Evolutionary conservation across 2,797 vertebrate species (phyloP), one percentile per base, ranked within the genome.

Genomic region (Ctenosaura bakeri): DNA sequence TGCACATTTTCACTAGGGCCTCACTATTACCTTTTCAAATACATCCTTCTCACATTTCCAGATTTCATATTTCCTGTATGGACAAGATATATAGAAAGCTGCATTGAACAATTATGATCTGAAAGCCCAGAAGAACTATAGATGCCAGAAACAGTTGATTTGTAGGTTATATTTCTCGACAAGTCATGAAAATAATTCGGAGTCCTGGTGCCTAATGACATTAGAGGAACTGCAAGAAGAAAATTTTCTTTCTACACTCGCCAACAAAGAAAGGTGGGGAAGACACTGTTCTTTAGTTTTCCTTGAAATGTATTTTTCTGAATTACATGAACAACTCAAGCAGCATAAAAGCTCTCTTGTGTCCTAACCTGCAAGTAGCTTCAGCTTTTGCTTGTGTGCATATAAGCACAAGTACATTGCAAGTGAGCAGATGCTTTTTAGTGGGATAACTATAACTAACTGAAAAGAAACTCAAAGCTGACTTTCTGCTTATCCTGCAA

Each of bases 121-220:
- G 86, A 90, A 90, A 69, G 82, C 69, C 92, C 64, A 77, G 42
- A 90, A 82, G 73, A 50, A 42, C 50, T 86, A 85, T 20, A 77
- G 56, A 86, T 86, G 73, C 29, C 83, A 6, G 52, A 71, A 81
- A 88, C 0, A 50, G 76, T 32, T 77, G 85, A 54, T 91, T 85
- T 82, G 79, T 13, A 87, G 74, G 46, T 86, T 66, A 79, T 74
- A 54, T 74, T 81, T 89, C 88, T 88, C 64, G 77, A 90, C 22
- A 88, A 88, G 83, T 12, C 26, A 86, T n/a, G 26, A n/a, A 92
- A 90, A 80, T 86, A 85, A 91, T 83, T 52, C 87, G 86, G 64
- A 90, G 62, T 66, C 52, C 77, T 16, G 35, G 83, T 69, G 74
- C 50, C 62, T n/a, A 87, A 91, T 20, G 35, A 62, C 38, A 64